Evolutionary conservation across 1,140 invertebrate genomes (phyloP), one percentile per base, ranked within the genome.

Genomic region (Geopemphigus sp.): DNA sequence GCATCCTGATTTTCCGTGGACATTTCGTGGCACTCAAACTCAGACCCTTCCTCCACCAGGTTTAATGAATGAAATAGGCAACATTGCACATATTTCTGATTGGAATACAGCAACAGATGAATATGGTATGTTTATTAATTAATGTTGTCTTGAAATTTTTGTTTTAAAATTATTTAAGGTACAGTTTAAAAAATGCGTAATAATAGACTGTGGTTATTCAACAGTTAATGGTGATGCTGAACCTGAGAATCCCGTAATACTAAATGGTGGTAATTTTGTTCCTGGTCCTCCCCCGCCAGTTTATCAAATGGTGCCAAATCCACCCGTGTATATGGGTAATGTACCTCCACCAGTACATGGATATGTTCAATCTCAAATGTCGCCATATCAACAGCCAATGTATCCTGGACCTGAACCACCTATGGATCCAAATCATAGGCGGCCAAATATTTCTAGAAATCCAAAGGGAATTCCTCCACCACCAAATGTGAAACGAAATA

Each of bases 181-280:
- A 29, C 26, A 50, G 15, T 72, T 19, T 72, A 54, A 12, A 72
- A 72, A 72, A n/a, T 29, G 68, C 26, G 19, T 59, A 74, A 39
- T 73, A 39, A 59, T 61, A 78, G 74, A 63, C 11, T 61, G 74
- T 78, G 74, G 24, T 78, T 59, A 78, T 63, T 10, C 57, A 14
- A 78, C 45, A 78, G 74, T 78, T 45, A 78, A 78, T 78, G 74
- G 74, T 78, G 74, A 78, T 47, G 10, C 32, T n/a, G 74, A 78
- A 22, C 32, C 74, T 47, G 74, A 78, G 2, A 78, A 78, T 8
- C 57, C 56, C 26, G 57, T 78, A 14, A 78, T 78, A 22, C 47
- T 78, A 12, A 78, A 78, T 78, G 74, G 74, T 78, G 74, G 74
- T 26, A 78, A 78, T 50, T 78, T 78, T 63, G 57, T 78, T 47